Evolutionary conservation across 2,113 vertebrate genomes (phyloP).

Genomic region (Vulpes lagopus): DNA sequence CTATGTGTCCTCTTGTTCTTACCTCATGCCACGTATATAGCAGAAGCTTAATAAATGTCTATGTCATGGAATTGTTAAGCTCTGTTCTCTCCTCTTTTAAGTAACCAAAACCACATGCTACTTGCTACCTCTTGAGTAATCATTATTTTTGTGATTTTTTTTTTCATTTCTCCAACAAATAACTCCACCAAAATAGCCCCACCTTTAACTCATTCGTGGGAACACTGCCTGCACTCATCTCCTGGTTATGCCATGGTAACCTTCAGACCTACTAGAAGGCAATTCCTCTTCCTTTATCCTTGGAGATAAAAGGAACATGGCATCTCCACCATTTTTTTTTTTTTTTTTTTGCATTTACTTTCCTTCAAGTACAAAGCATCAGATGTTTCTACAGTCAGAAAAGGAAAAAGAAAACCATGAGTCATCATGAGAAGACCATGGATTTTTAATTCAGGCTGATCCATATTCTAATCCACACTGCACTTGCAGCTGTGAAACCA

Average conservation of each 20-base stretch:
- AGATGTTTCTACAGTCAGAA: not conserved
- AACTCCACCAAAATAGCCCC: not conserved
- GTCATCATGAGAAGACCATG: not conserved
- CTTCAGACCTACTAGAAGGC: not conserved
- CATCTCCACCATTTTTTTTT: too few relatives aligned
- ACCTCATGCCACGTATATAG: not conserved
- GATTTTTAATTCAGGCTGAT: not conserved
- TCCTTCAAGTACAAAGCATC: not conserved
- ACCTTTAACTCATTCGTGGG: not conserved
- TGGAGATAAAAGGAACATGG: not conserved
- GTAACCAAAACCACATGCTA: not conserved
- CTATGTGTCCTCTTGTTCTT: not conserved
- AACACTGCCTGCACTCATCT: not conserved
- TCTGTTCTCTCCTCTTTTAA: not conserved
- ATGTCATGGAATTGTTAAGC: not conserved
- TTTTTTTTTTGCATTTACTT: not conserved
- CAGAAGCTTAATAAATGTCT: not conserved
- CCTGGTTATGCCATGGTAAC: not conserved
- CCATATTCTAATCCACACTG: not conserved
- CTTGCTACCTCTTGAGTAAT: not conserved
- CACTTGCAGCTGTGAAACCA: not conserved
- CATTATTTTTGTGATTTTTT: not conserved
- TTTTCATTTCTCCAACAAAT: conserved; percentile 43
- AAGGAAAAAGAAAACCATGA: not conserved
- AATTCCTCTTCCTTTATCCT: not conserved